A percentile compares a stretch with the other conserved stretches of the same genome.
Conservation (phyloP, 64 coral and sea anemone species). For the Actinia equina region DNA sequence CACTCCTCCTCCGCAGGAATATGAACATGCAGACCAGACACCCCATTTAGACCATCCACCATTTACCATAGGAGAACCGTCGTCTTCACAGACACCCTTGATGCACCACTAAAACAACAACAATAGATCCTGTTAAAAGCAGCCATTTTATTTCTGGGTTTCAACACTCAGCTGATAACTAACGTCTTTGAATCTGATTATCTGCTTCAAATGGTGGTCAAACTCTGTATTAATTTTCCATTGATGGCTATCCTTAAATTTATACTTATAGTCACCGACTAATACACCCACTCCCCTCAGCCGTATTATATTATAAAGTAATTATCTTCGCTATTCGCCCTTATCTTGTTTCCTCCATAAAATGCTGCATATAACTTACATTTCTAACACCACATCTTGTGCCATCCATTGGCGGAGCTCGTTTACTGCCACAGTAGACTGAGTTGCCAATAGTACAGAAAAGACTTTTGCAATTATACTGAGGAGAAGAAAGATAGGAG, state of each 20-base stretch:
- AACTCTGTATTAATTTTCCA: too few species aligned
- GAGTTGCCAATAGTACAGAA: neutral
- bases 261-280: too few species aligned
- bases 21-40: constrained; percentile 45
- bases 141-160: too few species aligned
- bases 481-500: neutral
- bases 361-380: constrained; percentile 28
- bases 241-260: too few species aligned
- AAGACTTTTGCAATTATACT: neutral
- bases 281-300: too few species aligned
- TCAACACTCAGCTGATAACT: too few species aligned
- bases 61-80: constrained; percentile 72
- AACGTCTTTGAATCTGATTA: too few species aligned
- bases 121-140: neutral
- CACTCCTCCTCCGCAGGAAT: constrained; percentile 70
- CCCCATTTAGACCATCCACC: constrained; percentile 71
- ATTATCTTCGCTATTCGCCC: too few species aligned
- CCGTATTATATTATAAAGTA: too few species aligned
- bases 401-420: constrained; percentile 45
- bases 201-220: too few species aligned
- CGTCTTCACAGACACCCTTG: constrained; percentile 81
- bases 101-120: constrained; percentile 69
- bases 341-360: too few species aligned
- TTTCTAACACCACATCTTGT: constrained; percentile 60
- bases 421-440: neutral